Evolutionary conservation across 1,140 invertebrate genomes (phyloP).

Genomic region (Colletes gigas): DNA sequence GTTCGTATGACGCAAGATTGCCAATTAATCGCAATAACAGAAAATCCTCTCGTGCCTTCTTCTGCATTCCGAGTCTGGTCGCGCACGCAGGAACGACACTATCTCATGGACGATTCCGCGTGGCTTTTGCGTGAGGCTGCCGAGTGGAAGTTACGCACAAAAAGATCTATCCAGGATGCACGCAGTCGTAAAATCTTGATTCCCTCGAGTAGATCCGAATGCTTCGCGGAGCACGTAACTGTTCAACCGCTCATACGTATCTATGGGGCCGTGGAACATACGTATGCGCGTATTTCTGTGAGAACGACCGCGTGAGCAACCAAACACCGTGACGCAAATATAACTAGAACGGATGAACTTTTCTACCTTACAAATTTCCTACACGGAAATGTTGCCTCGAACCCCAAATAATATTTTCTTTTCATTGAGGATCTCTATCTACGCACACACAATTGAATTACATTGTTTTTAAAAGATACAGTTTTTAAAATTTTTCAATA

Average conservation of each 20-base stretch:
- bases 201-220: conserved; percentile 35
- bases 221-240: conserved; percentile 16
- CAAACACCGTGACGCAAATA: neutral
- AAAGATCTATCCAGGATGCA: conserved; percentile 41
- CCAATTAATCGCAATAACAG: neutral
- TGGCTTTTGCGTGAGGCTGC: conserved; percentile 28
- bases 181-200: conserved; percentile 43
- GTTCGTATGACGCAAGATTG: neutral
- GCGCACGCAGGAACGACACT: neutral
- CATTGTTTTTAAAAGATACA: too few species aligned
- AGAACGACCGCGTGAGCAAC: neutral
- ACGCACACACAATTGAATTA: too few species aligned
- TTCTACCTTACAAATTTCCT: neutral
- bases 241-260: neutral
- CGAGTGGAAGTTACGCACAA: conserved; percentile 31
- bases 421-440: too few species aligned
- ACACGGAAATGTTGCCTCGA: too few species aligned
- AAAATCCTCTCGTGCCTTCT: neutral
- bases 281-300: neutral
- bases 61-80: neutral
- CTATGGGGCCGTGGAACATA: neutral
- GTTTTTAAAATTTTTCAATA: too few species aligned
- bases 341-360: neutral
- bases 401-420: too few species aligned
- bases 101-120: conserved; percentile 14